Evolutionary conservation across 1,140 invertebrate species (phyloP), one percentile per base, ranked within the genome.

Genomic region (Aleiodes sp.): DNA sequence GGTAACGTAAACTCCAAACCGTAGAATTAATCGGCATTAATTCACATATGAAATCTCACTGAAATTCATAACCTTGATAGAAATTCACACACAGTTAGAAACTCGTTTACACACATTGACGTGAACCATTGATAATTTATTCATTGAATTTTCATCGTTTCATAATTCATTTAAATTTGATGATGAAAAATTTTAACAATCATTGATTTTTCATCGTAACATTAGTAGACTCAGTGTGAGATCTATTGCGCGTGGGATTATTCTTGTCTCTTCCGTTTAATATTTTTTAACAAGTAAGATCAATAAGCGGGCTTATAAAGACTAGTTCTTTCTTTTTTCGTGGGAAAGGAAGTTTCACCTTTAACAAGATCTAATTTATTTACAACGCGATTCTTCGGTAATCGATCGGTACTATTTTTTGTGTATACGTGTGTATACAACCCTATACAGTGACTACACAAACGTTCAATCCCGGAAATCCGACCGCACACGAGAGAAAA

Each of bases 351-450:
- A 52, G 9, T 19, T 52, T 52, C 26, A 24, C 19, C 16, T 52
- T 8, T 52, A 52, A 52, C 46, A 8, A 24, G 46, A 52, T 24
- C 19, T 52, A 52, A 52, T 52, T 52, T 52, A 52, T 52, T 52
- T 52, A 52, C 21, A 24, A 52, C 3, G 19, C 14, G 46, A 8
- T 41, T 14, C 1, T 21, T 21, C 21, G 4, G 7, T 52, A 52
- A 52, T 52, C 46, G 46, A 52, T 52, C 46, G 21, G 19, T 52
- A 9, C 19, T 52, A 21, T 52, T 24, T 52, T 16, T 52, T 35
- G 10, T 35, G 10, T 35, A 35, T 35, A 35, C 10, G 12, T 52
- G 26, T 24, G 46, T 24, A 2, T 52, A 19, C 21, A 52, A 21
- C n/a, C 10, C 41, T 19, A n/a, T 46, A 6, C 14, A n/a, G n/a